Evolutionary conservation across 2,888 invertebrate genomes (phyloP), one percentile per base, ranked within the genome.

Genomic region (Campoplex nolae): DNA sequence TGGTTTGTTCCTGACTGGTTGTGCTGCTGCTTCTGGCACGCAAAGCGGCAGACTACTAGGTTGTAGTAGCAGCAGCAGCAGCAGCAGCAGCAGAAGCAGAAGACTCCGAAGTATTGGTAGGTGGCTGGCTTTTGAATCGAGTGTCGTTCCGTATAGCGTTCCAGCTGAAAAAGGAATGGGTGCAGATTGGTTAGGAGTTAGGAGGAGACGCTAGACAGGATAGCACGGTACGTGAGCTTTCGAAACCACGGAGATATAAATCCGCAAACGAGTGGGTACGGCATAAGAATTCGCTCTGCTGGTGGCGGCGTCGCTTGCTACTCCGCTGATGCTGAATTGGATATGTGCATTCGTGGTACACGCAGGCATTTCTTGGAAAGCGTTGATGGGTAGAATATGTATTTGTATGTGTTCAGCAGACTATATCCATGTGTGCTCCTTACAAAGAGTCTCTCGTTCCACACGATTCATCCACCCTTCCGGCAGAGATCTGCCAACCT

Each of bases 41-140:
- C 42, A 42, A 32, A 58, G 70, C n/a, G 74, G 74, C 70, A 77
- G 51, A 74, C 56, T 73, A 48, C 35, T 77, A 67, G 73, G 75
- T 67, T 48, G 70, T 45, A 48, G 77, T 35, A 85, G 67, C 65
- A 70, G 70, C 13, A 35, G 56, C 32, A 58, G 70, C 13, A 35
- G 56, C 32, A 58, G 58, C 51, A 45, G 77, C 48, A 85, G 56
- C 65, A 70, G 68, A 6, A 32, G 56, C 32, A 56, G 58, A 42
- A 79, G 28, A 48, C 48, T 67, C 45, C 32, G 62, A 56, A 18
- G 74, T 51, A 58, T 65, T 35, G 79, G 70, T 58, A 73, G 73
- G 75, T 76, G 83, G 79, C 75, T 86, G 83, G 79, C 75, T 86
- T 86, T 83, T 80, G 86, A 86, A 86, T 86, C 86, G 86, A 86